Evolutionary conservation across 1,140 invertebrate species (phyloP), one percentile per base, ranked within the genome.

Genomic region (Varroa destructor): DNA sequence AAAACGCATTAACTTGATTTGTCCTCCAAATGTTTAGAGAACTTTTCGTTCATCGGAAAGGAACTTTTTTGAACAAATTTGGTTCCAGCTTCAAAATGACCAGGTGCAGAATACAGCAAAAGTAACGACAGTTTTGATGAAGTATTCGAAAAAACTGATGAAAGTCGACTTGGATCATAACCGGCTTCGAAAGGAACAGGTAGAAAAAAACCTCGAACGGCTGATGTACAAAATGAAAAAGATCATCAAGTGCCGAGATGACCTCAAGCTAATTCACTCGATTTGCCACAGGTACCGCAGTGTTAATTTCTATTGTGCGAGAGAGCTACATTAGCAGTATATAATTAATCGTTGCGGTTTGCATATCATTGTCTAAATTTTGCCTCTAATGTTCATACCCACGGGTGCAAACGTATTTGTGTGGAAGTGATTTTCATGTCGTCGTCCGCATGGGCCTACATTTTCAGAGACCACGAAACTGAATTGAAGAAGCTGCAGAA

Each of bases 181-280:
- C 61, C 61, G 61, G 12, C 36, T 67, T 14, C 61, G 61, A 40
- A 67, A 67, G 37, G 61, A 67, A 46, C 61, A 67, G 46, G 61
- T 67, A 37, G 61, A 67, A 37, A 67, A 67, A 37, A 67, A 67
- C 46, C 61, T 67, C 8, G 61, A 67, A 46, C 14, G 61, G 1
- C 46, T 67, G 37, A 67, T 67, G 61, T 67, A 67, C 37, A 67
- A 67, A 46, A 67, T 67, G 61, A 67, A 67, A 37, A 67, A 67
- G 36, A n/a, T 67, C 12, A 46, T 67, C 61, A 67, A 67, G 61
- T 67, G 61, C 46, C 61, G 61, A 3, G 61, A 67, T 67, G 61
- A 67, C 37, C 46, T 67, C 40, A 67, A 67, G 36, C 61, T 67
- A 40, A 67, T 67, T 40, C 61, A 67, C 46, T 67, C 61, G 12